A percentile compares a stretch with the other conserved stretches of the same genome.
Evolutionary conservation across 2,113 vertebrate genomes (phyloP).

Genomic region (Camelus dromedarius): DNA sequence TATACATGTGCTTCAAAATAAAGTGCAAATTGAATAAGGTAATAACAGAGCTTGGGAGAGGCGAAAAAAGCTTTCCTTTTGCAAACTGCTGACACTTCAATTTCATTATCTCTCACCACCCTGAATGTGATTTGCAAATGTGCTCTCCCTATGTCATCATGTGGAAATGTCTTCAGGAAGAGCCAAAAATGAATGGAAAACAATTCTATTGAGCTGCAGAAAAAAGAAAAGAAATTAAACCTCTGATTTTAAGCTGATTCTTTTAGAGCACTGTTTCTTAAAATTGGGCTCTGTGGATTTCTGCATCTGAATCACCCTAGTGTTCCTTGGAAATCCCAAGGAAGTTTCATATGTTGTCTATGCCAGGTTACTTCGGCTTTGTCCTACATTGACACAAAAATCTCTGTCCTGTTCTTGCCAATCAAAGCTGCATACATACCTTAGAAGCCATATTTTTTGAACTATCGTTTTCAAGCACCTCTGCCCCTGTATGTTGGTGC

Average conservation of each 20-base stretch:
- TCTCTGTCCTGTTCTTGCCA: neutral
- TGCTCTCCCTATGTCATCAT: conserved; percentile 30
- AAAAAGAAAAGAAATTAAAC: neutral
- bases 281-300: neutral
- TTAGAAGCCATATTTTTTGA: neutral
- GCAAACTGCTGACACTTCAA: conserved; percentile 75
- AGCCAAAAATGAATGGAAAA: conserved; percentile 39
- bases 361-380: neutral
- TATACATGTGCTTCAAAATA: conserved; percentile 77
- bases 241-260: conserved; percentile 51
- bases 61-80: neutral
- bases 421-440: neutral
- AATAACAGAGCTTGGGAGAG: conserved; percentile 59
- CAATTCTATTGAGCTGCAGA: neutral
- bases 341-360: neutral
- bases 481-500: neutral
- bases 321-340: neutral
- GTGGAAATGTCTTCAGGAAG: conserved; percentile 68
- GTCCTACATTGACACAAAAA: neutral
- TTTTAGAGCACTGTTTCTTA: conserved; percentile 37
- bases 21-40: conserved; percentile 81
- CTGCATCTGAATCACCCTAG: neutral
- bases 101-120: conserved; percentile 66
- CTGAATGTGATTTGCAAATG: conserved; percentile 59
- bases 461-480: neutral